phyloP scores from a whole-genome alignment of 2,888 invertebrate species.

The Petrophora chlorosata region DNA sequence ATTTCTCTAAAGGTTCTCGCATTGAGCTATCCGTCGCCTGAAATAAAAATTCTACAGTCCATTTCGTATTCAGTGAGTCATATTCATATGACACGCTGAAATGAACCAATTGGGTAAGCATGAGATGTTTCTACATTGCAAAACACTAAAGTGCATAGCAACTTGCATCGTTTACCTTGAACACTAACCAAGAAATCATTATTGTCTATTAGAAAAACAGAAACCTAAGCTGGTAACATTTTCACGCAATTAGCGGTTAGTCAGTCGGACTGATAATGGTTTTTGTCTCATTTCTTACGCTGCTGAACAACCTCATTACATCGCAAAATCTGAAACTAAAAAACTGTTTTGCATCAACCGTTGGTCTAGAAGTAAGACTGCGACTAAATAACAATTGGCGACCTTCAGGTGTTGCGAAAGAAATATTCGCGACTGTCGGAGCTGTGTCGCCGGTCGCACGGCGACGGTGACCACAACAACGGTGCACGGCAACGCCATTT shows the following conservation, averaged over 20 bases:
- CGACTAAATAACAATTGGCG: conserved; percentile 61
- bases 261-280: conserved; percentile 57
- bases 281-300: conserved; percentile 68
- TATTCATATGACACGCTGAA: conserved; percentile 10
- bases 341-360: conserved; percentile 57
- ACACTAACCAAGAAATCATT: conserved; percentile 35
- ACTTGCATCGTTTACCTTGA: conserved; percentile 36
- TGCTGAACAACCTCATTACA: conserved; percentile 64
- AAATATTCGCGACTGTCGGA: conserved; percentile 24
- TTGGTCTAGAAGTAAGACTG: conserved; percentile 54
- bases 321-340: conserved; percentile 64
- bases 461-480: conserved; percentile 28
- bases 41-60: conserved; percentile 12
- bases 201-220: conserved; percentile 42
- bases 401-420: conserved; percentile 63
- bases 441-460: conserved; percentile 30
- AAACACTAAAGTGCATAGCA: conserved; percentile 7
- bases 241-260: conserved; percentile 63
- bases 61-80: conserved; percentile 12
- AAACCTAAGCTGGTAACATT: conserved; percentile 51
- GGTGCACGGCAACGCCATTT: conserved; percentile 33
- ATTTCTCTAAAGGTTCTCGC: conserved; percentile 20
- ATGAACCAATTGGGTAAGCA: conserved; percentile 8
- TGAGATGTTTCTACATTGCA: conserved; percentile 4
- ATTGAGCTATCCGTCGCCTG: background rate